These are phyloP conservation scores for Calyptommatus sinebrachiatus DNA, from an alignment of 2,113 vertebrate genomes.

Conservation along the genomic window DNA sequence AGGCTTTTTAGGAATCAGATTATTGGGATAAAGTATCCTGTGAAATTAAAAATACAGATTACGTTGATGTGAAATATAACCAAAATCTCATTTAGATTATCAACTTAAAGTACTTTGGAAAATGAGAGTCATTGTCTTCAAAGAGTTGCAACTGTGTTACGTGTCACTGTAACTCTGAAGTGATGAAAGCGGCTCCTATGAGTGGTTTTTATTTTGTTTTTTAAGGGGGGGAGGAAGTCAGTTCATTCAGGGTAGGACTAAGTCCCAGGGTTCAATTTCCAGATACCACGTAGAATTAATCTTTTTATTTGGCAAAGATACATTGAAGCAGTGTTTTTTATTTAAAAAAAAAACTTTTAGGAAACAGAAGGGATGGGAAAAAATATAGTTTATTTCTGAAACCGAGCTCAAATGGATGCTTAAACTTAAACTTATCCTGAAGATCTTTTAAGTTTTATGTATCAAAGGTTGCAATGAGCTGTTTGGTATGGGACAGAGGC, in stretches of 20 bases:
- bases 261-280: neutral
- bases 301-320: neutral
- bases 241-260: neutral
- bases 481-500: conserved; percentile 34
- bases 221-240: neutral
- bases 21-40: neutral
- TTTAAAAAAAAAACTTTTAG: no score
- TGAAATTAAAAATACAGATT: neutral
- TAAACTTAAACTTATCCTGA: conserved; percentile 14
- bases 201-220: neutral
- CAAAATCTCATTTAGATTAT: conserved; percentile 6
- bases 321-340: neutral
- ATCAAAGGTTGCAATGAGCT: conserved; percentile 38
- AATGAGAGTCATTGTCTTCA: neutral
- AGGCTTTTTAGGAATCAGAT: neutral
- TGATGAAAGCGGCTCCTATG: conserved; percentile 5
- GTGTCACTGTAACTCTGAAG: neutral
- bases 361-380: neutral
- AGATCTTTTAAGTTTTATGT: conserved; percentile 28
- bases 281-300: conserved; percentile 9
- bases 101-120: conserved; percentile 5
- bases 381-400: conserved; percentile 21
- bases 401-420: conserved; percentile 1
- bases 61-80: neutral
- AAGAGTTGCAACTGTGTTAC: conserved; percentile 22